A percentile compares a stretch with the other conserved stretches of the same genome.
phyloP scores from a whole-genome alignment of 1,140 invertebrate species.

The Melitaea cinxia region DNA sequence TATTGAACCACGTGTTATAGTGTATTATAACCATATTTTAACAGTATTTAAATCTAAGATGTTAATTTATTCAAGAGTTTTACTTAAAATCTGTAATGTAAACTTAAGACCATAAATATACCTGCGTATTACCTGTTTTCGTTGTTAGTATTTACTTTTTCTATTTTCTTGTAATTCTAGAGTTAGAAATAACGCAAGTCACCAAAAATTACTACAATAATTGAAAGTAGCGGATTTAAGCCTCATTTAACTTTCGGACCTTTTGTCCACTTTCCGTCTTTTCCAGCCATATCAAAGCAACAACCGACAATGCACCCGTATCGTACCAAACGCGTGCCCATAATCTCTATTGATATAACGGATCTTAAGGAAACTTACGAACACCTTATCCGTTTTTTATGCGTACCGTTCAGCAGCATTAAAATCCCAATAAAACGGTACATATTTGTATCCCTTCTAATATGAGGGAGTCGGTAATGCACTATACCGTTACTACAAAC shows the following conservation, averaged over 20 bases:
- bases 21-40: too few relatives aligned
- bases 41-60: too few relatives aligned
- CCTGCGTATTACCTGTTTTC: too few relatives aligned
- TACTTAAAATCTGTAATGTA: too few relatives aligned
- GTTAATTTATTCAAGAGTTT: too few relatives aligned
- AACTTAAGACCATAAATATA: too few relatives aligned
- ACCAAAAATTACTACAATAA: background rate
- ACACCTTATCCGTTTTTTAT: slow-evolving; percentile 75
- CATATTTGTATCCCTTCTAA: slow-evolving; percentile 62
- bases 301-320: slow-evolving; percentile 64
- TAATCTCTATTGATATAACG: slow-evolving; percentile 80
- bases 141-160: too few relatives aligned
- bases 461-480: slow-evolving; percentile 63
- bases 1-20: too few relatives aligned
- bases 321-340: slow-evolving; percentile 68
- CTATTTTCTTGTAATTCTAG: background rate
- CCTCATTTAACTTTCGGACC: slow-evolving; percentile 54
- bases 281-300: slow-evolving; percentile 74
- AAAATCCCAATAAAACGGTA: slow-evolving; percentile 72
- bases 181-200: background rate
- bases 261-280: slow-evolving; percentile 63
- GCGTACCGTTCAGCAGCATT: slow-evolving; percentile 44
- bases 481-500: slow-evolving; percentile 67
- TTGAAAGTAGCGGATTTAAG: slow-evolving; percentile 51
- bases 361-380: slow-evolving; percentile 62